Evolutionary conservation across 1,140 invertebrate species (phyloP).

Genomic region (Heliconius hewitsoni): DNA sequence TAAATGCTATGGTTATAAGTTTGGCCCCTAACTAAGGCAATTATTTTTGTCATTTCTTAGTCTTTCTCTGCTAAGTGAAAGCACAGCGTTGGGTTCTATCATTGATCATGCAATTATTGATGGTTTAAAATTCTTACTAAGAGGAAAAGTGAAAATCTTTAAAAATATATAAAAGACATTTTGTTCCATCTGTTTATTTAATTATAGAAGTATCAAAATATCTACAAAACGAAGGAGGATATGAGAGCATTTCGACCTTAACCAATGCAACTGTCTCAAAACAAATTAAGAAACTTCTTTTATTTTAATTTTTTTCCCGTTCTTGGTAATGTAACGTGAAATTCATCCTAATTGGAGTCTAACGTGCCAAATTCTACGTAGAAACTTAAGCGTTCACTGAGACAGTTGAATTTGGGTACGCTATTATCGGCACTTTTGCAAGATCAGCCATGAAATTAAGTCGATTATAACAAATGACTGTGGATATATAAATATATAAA

Average conservation of each 20-base stretch:
- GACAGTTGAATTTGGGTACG: slow-evolving; percentile 35
- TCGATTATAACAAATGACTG: slow-evolving; percentile 29
- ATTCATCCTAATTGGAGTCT: slow-evolving; percentile 30
- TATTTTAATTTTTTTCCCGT: slow-evolving; percentile 21
- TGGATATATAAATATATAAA: background rate
- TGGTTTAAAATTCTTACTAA: too few species aligned
- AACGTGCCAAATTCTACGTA: slow-evolving; percentile 33
- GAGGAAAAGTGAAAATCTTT: too few species aligned
- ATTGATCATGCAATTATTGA: too few species aligned
- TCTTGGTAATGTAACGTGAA: slow-evolving; percentile 36
- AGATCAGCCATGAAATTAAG: slow-evolving; percentile 45
- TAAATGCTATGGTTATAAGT: too few species aligned
- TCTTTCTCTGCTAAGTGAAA: too few species aligned
- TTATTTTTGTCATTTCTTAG: too few species aligned
- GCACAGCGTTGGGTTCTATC: too few species aligned
- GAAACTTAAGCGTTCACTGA: slow-evolving; percentile 31
- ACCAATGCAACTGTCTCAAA: slow-evolving; percentile 1
- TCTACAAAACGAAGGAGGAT: background rate
- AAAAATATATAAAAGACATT: too few species aligned
- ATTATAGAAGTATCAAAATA: background rate
- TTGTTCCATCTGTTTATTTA: too few species aligned
- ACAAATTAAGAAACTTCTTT: slow-evolving; percentile 18
- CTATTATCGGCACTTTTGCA: slow-evolving; percentile 24
- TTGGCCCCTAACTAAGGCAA: too few species aligned
- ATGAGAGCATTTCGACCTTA: background rate